A percentile compares a stretch with the other conserved stretches of the same genome.
Conservation (phyloP, 1,140 invertebrate species). For the Eurosta solidaginis region DNA sequence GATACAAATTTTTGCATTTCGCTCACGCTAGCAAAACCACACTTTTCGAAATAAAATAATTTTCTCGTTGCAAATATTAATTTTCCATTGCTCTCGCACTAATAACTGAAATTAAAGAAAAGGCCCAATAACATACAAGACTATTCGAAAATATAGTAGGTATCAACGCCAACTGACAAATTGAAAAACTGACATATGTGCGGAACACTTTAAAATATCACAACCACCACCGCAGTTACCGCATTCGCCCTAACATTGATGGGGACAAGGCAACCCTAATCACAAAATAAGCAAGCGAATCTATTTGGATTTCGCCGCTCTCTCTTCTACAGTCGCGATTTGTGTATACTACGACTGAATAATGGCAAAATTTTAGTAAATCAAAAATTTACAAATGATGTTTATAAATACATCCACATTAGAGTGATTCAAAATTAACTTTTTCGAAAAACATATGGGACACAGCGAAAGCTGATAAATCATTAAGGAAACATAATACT, state of each 20-base stretch:
- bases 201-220: constrained; percentile 53
- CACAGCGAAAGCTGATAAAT: too few species aligned
- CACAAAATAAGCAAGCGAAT: neutral
- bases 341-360: neutral
- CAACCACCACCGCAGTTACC: neutral
- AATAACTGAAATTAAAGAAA: constrained; percentile 23
- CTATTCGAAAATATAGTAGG: neutral
- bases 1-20: neutral
- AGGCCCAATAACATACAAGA: neutral
- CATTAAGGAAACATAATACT: too few species aligned
- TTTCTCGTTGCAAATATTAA: neutral
- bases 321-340: neutral
- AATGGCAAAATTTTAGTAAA: neutral
- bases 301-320: neutral
- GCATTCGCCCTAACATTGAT: neutral
- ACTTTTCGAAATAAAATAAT: neutral
- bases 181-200: constrained; percentile 48
- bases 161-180: neutral
- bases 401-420: too few species aligned
- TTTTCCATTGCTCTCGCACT: neutral
- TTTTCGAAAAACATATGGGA: too few species aligned
- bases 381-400: too few species aligned
- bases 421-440: too few species aligned
- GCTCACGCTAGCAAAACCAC: neutral
- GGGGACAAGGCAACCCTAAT: neutral